Conservation (phyloP, 2,888 invertebrate genomes). For the Sinhomidia bicolor region DNA sequence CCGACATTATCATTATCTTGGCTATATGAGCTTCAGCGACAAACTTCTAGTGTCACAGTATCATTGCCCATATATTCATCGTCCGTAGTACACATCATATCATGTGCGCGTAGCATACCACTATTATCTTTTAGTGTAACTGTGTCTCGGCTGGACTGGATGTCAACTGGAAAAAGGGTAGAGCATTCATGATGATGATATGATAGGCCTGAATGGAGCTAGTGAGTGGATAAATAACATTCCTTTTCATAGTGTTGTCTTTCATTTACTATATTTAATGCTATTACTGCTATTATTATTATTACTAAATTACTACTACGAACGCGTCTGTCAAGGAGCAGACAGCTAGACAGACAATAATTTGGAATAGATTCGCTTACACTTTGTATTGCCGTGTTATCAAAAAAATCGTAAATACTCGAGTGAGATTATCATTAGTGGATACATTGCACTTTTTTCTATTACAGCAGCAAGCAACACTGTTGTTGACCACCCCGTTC, state of each 20-base stretch:
- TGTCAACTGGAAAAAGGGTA: not conserved
- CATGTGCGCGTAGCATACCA: not conserved
- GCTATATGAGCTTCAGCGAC: too few relatives aligned
- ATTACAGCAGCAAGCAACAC: too few relatives aligned
- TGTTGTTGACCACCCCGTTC: not conserved
- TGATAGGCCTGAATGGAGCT: not conserved
- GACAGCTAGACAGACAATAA: conserved; percentile 37
- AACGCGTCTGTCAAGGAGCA: too few relatives aligned
- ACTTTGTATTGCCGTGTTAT: conserved; percentile 7
- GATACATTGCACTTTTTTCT: conserved; percentile 9
- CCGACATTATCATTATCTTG: too few relatives aligned
- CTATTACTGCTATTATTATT: not conserved
- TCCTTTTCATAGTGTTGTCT: not conserved
- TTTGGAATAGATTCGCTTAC: not conserved
- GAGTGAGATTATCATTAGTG: conserved; percentile 21
- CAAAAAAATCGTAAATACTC: conserved; percentile 43
- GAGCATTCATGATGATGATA: too few relatives aligned
- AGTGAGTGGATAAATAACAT: conserved; percentile 4
- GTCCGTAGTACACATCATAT: too few relatives aligned
- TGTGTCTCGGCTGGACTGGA: conserved; percentile 37
- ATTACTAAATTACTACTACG: too few relatives aligned
- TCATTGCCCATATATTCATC: not conserved
- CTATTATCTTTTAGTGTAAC: conserved; percentile 40
- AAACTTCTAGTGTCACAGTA: too few relatives aligned
- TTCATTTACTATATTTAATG: not conserved